Base-by-base conservation (phyloP, 2,113 vertebrate species). In the Corythoichthys haematopterus region DNA sequence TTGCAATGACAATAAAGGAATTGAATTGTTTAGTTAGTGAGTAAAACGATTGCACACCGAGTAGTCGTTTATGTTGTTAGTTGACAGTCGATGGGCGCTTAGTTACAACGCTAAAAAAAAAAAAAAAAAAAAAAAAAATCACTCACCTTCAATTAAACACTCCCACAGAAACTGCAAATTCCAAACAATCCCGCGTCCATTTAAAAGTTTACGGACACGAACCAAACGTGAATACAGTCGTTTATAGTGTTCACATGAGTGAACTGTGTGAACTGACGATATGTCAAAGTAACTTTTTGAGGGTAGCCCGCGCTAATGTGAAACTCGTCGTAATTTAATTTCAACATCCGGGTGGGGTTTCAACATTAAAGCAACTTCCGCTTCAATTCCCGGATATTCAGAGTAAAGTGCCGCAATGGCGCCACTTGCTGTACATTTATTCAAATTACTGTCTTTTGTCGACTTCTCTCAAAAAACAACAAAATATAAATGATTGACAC, bases 61-160 rank as follows among this genome's bases (percentile, higher is more conserved):
- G 9, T 33, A 35, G 10, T 12, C 20, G n/a, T 28, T 9, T n/a
- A 43, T 12, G 46, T 11, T 12, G 46, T 11, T 5, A 57, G 35
- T 14, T 57, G 33, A 13, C 55, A 57, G 4, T 11, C 12, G 11
- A 33, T 9, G 1, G 52, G 52, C 10, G 52, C 52, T 10, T 55
- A 12, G 52, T 33, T 11, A 55, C 20, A n/a, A 55, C 20, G 10
- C 2, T 1, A 2, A 52, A 28, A 20, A 52, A 20, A 15, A 50
- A 20, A 5, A 2, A 52, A 28, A 20, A 52, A 20, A 15, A 50
- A 20, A 8, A 15, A n/a, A 4, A 35, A 35, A 57, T 36, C 33
- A 36, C 55, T 57, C 36, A 36, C 55, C 55, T 57, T 57, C 55
- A 57, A 57, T 57, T 57, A 36, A 36, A 57, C 55, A 15, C 36